phyloP scores from a whole-genome alignment of 2,113 vertebrate species.

The Lophotis ruficrista region DNA sequence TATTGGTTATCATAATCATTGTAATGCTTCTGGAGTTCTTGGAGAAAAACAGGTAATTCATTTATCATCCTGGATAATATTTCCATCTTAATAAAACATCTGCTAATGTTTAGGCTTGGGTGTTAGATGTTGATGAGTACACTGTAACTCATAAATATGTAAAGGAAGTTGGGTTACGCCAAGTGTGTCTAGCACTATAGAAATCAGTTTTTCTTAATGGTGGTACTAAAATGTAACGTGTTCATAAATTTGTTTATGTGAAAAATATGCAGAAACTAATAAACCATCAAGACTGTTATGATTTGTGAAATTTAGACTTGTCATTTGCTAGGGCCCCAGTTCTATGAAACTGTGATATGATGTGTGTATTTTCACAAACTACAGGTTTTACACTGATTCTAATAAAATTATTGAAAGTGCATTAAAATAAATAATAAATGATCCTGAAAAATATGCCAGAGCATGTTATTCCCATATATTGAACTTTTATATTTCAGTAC shows the following conservation, averaged over 20 bases:
- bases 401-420: not conserved
- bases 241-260: constrained; percentile 5
- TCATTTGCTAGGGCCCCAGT: not conserved
- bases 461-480: not conserved
- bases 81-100: not conserved
- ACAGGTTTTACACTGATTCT: not conserved
- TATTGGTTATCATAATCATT: not conserved
- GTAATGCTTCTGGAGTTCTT: not conserved
- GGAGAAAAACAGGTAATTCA: not conserved
- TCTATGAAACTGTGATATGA: not conserved
- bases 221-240: not conserved
- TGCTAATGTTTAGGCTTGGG: not conserved
- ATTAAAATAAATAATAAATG: not conserved
- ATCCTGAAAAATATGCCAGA: not conserved
- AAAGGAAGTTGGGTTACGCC: not conserved
- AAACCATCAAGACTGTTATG: not conserved
- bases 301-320: not conserved
- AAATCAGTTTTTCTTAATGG: constrained; percentile 31
- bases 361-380: not conserved
- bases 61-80: not conserved
- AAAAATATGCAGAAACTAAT: constrained; percentile 31
- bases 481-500: not conserved
- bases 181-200: constrained; percentile 16
- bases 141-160: constrained; percentile 20
- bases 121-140: not conserved